Evolutionary conservation across 2,113 vertebrate species (phyloP), one percentile per base, ranked within the genome.

Genomic region (Lucifuga dentata): DNA sequence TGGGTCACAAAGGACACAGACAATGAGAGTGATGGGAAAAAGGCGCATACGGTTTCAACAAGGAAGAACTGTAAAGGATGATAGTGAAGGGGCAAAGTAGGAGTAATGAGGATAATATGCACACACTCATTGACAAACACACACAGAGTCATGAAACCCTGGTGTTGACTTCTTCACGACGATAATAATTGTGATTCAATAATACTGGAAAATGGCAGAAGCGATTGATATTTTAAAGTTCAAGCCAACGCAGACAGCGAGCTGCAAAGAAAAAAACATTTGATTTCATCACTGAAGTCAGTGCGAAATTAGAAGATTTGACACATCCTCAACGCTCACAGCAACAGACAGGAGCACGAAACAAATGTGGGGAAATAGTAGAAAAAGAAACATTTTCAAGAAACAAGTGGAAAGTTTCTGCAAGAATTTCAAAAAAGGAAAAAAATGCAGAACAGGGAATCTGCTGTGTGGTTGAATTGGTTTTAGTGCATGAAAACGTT

Each of bases 151-250:
- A 23, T 36, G 71, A 23, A n/a, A 40, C 48, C 72, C 26, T 15
- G 51, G 39, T 36, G 56, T 53, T 26, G 29, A 68, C 62, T 70
- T 49, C 33, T 45, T 33, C 53, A 10, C 10, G 16, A 1, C 45
- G 15, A 45, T 65, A 65, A 70, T 69, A 61, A 81, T 10, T 8
- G 9, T 39, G 13, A 65, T 74, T 68, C 67, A 81, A 63, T 86
- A 77, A 52, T 43, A 72, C 63, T 19, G 72, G 62, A 59, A 80
- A 88, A 84, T 65, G 67, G 55, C 56, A 63, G 43, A 51, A 66
- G 63, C 36, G 2, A 76, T 84, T 85, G 80, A 82, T 66, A 81
- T 86, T 84, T 84, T 32, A 82, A 66, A 76, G 76, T 74, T 86
- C 46, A 76, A 57, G 52, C 5, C 13, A 10, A 72, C 26, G 39